Evolutionary conservation across 1,140 invertebrate genomes (phyloP).

Genomic region (Eufriesea mexicana): DNA sequence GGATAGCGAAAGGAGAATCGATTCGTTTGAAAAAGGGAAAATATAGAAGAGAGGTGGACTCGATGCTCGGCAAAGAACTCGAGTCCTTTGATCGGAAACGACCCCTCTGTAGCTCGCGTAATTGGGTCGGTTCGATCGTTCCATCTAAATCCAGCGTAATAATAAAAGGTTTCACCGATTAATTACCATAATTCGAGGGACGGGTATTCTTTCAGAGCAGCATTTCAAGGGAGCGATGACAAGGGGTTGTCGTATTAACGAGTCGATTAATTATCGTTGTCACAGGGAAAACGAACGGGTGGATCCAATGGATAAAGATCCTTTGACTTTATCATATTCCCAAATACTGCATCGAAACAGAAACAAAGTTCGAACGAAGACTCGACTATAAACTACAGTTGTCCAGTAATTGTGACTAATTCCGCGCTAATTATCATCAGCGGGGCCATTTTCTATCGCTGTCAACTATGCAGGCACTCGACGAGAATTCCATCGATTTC

Average conservation of each 20-base stretch:
- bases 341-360: not conserved
- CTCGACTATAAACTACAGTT: not conserved
- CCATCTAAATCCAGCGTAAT: no score
- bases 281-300: not conserved
- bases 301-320: not conserved
- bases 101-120: not conserved
- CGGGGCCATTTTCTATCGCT: not conserved
- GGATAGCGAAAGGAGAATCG: no score
- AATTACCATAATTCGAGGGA: not conserved
- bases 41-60: no score
- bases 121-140: not conserved
- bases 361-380: not conserved
- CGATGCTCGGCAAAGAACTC: not conserved
- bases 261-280: not conserved
- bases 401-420: not conserved
- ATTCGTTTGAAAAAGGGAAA: no score
- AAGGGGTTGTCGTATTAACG: not conserved
- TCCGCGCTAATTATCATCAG: not conserved
- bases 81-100: rapidly evolving
- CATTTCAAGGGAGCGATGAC: not conserved
- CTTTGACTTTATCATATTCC: no score
- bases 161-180: not conserved
- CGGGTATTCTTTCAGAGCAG: no score
- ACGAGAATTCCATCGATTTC: not conserved
- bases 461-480: no score